Conservation (phyloP, 1,140 invertebrate genomes). For the Plectrocnemia conspersa region DNA sequence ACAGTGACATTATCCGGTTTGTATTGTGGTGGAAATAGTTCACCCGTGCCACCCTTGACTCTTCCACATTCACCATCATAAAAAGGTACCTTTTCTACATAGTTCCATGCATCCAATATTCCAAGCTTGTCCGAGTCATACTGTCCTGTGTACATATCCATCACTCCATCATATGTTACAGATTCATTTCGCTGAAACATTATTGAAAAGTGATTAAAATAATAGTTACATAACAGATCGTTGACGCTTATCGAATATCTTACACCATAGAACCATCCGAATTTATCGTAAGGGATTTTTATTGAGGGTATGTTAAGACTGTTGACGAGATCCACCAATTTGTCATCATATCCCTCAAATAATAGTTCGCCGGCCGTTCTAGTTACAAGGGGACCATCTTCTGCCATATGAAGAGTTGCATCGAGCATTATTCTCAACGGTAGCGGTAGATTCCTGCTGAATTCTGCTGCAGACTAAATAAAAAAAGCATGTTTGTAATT, state of each 20-base stretch:
- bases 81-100: constrained; percentile 51
- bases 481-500: constrained; percentile 15
- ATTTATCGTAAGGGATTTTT: constrained; percentile 62
- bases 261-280: constrained; percentile 70
- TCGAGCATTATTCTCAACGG: constrained; percentile 51
- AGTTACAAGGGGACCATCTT: constrained; percentile 55
- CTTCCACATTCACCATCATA: constrained; percentile 57
- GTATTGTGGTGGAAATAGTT: constrained; percentile 68
- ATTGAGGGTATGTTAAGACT: constrained; percentile 52
- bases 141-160: constrained; percentile 68
- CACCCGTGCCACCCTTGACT: constrained; percentile 68
- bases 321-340: constrained; percentile 56
- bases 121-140: constrained; percentile 60
- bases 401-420: constrained; percentile 50
- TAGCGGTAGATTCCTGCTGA: constrained; percentile 47
- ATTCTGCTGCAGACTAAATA: constrained; percentile 60
- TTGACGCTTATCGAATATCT: too few species aligned
- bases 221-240: too few species aligned
- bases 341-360: constrained; percentile 72
- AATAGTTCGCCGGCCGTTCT: constrained; percentile 62
- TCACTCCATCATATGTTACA: constrained; percentile 65
- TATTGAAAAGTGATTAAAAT: neutral
- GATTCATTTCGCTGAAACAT: constrained; percentile 63
- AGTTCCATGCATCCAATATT: constrained; percentile 63
- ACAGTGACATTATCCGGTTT: constrained; percentile 54